phyloP scores from a whole-genome alignment of 2,888 invertebrate species.

The Caenorhabditis doughertyi region DNA sequence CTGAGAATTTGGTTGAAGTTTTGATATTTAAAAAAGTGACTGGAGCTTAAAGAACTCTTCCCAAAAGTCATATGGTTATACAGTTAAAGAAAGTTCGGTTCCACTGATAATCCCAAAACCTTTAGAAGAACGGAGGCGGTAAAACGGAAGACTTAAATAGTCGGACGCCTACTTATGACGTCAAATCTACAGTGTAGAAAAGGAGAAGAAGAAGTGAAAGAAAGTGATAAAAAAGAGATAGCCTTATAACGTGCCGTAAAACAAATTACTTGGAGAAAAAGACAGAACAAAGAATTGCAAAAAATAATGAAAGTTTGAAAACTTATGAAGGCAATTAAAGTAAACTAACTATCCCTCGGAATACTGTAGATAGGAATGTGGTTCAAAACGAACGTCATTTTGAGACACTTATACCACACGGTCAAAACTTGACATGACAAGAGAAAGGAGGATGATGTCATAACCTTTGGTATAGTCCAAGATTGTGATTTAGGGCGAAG shows the following conservation, averaged over 20 bases:
- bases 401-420: background rate
- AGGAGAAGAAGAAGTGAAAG: constrained; percentile 8
- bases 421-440: background rate
- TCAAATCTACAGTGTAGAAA: constrained; percentile 11
- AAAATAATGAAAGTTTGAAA: constrained; percentile 3
- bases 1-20: background rate
- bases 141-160: constrained; percentile 19
- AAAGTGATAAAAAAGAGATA: constrained; percentile 24
- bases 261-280: constrained; percentile 21
- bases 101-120: background rate
- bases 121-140: constrained; percentile 1
- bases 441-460: constrained; percentile 6
- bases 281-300: background rate
- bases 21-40: too few species aligned
- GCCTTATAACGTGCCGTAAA: constrained; percentile 11
- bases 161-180: constrained; percentile 24
- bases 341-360: too few species aligned
- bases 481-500: background rate
- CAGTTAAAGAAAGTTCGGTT: too few species aligned
- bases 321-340: too few species aligned
- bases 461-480: constrained; percentile 5
- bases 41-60: too few species aligned
- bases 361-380: background rate
- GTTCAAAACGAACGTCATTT: background rate
- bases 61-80: too few species aligned